Evolutionary conservation across 2,113 vertebrate genomes (phyloP), one percentile per base, ranked within the genome.

Genomic region (Cricetomys ansorgei): DNA sequence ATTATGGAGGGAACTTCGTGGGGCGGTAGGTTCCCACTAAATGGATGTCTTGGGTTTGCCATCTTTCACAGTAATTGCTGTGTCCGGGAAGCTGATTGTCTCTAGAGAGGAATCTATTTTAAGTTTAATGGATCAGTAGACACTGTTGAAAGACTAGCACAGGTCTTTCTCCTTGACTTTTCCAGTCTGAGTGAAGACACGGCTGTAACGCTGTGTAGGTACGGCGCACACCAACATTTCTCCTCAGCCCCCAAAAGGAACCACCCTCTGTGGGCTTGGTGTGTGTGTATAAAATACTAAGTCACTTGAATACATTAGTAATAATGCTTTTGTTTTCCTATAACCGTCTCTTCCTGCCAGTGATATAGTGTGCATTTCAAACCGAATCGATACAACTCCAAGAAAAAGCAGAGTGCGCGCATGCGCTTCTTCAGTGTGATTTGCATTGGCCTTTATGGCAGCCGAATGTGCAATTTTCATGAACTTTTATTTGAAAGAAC

Each of bases 101-200:
- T 98, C 97, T 96, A 79, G 97, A 98, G 98, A 98, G 97, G 98
- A 97, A 98, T 99, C 98, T 98, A 97, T 99, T 98, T 98, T 98
- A 98, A 98, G 98, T 98, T 98, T 98, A 98, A 97, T 98, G 98
- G 98, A 98, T 98, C 94, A 89, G 92, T 89, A 89, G 89, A 97
- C 98, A 97, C 97, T 98, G 97, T 97, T 97, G 97, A 98, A 98
- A 97, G 97, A 97, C 97, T 94, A 95, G 93, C 92, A 94, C 96
- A 96, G 98, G 94, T 96, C 96, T 97, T 98, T 97, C 95, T 91
- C 96, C 86, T 98, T 97, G 97, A 96, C 84, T 98, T 98, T 91
- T 97, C 95, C 96, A 96, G 94, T 94, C 95, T 79, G 94, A 94
- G 94, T 27, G 94, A 97, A 98, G 95, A 97, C 53, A 84, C 55